Conservation (phyloP, 1,140 invertebrate genomes). For the Drosophila mauritiana region DNA sequence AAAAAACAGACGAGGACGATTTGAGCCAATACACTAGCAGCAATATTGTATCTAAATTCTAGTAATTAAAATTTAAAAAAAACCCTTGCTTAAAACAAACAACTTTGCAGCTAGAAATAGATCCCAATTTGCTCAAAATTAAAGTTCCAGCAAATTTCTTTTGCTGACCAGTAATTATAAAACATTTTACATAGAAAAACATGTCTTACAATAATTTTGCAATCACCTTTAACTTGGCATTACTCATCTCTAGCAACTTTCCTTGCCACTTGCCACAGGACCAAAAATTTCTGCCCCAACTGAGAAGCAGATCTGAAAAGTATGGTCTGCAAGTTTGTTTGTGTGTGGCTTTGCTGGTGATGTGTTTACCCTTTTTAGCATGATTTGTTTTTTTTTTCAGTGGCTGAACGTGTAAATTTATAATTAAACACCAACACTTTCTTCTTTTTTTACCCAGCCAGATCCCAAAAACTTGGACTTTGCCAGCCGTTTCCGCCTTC, state of each 20-base stretch:
- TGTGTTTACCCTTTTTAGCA: constrained; percentile 75
- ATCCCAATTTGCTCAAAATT: not conserved
- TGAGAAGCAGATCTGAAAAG: not conserved
- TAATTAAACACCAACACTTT: constrained; percentile 79
- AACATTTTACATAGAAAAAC: not conserved
- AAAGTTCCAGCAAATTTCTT: too few species aligned
- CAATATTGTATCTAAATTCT: too few species aligned
- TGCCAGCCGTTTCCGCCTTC: constrained; percentile 44
- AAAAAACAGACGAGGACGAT: constrained; percentile 1
- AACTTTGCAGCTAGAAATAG: too few species aligned
- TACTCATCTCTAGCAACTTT: not conserved
- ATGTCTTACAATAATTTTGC: too few species aligned
- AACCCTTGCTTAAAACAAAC: too few species aligned
- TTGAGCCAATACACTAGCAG: not conserved
- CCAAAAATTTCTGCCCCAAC: not conserved
- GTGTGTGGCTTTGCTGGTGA: constrained; percentile 37
- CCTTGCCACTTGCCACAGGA: too few species aligned
- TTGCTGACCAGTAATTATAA: too few species aligned
- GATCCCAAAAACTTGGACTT: constrained; percentile 43
- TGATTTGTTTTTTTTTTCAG: constrained; percentile 72
- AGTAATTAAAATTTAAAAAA: too few species aligned
- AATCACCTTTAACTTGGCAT: not conserved
- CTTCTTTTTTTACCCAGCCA: constrained; percentile 55
- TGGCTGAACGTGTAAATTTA: constrained; percentile 77
- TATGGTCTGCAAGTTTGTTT: constrained; percentile 9